Base-by-base conservation (phyloP, 2,888 invertebrate species). In the Tinea pellionella region DNA sequence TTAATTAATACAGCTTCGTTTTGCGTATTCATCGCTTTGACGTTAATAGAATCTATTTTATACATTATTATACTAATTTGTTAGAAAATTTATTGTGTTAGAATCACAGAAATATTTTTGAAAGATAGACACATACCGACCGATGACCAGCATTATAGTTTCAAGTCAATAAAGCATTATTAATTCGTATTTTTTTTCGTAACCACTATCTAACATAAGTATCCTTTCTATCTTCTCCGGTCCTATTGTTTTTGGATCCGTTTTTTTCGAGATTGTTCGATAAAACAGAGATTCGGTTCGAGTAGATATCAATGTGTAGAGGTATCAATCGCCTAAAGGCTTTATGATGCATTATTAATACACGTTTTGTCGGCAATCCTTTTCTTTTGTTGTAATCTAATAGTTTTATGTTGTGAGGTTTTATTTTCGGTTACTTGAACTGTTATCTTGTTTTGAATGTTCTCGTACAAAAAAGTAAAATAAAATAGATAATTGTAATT, bases 251-350 rank as follows among this genome's bases (percentile, higher is more conserved):
- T 87, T 85, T 87, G 75, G 74, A 71, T 69, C 77, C 74, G 77
- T 85, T 84, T 80, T 84, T 86, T 83, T 78, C 79, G 86, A 86
- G 86, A 73, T 74, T 71, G 11, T 72, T 69, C 77, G 86, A 86
- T 86, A 86, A 85, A 82, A 75, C 74, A 75, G 82, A 85, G 85
- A 86, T 86, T 86, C 85, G 85, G 85, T 81, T 81, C 66, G 72
- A 78, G 75, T 71, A 75, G 80, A 84, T 86, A 84, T 80, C 77
- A 76, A 29, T 71, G 67, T 69, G 70, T 64, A 30, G 71, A 73
- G 74, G 78, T 80, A 58, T 58, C 32, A 32, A 42, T 11, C n/a
- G 80, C 80, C 83, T 77, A 69, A 66, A 71, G 76, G 79, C 72
- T 73, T 70, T 71, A 74, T 73, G 77, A 77, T 78, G 68, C 80